Conservation (phyloP, 2,888 invertebrate species). For the Rhamphomyia laevipes region DNA sequence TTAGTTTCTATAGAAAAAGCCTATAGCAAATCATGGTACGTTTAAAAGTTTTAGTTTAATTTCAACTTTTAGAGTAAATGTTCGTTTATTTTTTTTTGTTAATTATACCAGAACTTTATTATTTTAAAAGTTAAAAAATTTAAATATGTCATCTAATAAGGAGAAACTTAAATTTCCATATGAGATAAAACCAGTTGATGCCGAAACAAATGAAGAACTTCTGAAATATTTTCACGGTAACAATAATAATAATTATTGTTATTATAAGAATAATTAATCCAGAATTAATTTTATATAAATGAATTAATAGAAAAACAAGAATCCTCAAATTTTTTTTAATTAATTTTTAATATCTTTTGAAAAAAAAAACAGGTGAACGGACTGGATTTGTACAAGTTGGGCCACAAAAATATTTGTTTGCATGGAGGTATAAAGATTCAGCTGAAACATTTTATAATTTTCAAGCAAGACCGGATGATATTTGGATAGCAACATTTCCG, state of each 20-base stretch:
- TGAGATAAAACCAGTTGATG: conserved; percentile 45
- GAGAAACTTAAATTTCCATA: conserved; percentile 42
- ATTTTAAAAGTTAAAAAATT: too few relatives aligned
- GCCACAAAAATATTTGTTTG: conserved; percentile 62
- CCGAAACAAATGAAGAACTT: conserved; percentile 42
- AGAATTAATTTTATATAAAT: too few relatives aligned
- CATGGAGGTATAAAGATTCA: conserved; percentile 50
- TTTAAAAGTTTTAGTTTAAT: too few relatives aligned
- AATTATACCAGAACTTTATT: too few relatives aligned
- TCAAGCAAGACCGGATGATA: conserved; percentile 51
- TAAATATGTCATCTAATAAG: conserved; percentile 23
- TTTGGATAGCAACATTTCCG: conserved; percentile 66
- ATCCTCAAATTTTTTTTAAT: not conserved
- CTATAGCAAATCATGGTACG: too few relatives aligned
- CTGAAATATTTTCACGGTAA: conserved; percentile 53
- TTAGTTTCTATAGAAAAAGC: too few relatives aligned
- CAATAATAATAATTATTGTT: too few relatives aligned
- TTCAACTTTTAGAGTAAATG: too few relatives aligned
- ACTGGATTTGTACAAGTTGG: conserved; percentile 66
- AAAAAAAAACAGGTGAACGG: conserved; percentile 44
- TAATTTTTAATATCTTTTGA: conserved; percentile 17
- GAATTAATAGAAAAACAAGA: too few relatives aligned
- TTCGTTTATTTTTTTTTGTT: too few relatives aligned
- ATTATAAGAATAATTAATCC: too few relatives aligned
- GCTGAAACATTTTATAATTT: conserved; percentile 59